Base-by-base conservation (phyloP, 2,797 vertebrate species). In the Sciaenops ocellatus region DNA sequence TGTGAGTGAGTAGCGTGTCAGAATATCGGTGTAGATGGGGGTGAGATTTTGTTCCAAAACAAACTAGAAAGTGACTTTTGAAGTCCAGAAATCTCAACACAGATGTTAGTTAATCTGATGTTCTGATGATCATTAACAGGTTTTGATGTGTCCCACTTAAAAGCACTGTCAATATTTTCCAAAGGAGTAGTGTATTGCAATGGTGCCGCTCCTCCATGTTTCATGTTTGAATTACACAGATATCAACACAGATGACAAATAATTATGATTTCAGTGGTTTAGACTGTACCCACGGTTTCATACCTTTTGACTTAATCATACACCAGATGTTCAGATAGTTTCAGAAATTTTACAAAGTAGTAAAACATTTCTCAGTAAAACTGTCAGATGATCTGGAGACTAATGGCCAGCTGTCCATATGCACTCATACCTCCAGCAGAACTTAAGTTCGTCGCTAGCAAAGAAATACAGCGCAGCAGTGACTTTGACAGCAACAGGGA, bases 1-100 rank as follows among this genome's bases (percentile, higher is more conserved):
- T 79, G 72, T 71, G 52, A 22, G 55, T 12, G 65, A 73, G 73
- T 70, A 41, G 66, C 34, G 26, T 79, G 82, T 84, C 41, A 70
- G 63, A 66, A 47, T 70, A 69, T 72, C 52, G 18, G n/a, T 15
- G n/a, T 42, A n/a, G 38, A 26, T 41, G 41, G 22, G 28, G 55
- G 63, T 2, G 17, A 20, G 11, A 52, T 24, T 50, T 41, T 71
- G 13, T 72, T 86, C 75, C 73, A 74, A 82, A 79, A 68, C 66
- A 82, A 76, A 76, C 30, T 60, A 52, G 44, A 81, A 69, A 57
- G 48, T 72, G 22, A 59, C 24, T 47, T 69, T 26, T 38, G 24
- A 69, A 54, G 41, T 42, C 63, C 68, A 70, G 48, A 70, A 70
- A 79, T 69, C 50, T 52, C 28, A 66, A 79, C 46, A 55, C 72